Percentiles rank a stretch among this genome's conserved stretches.
These are phyloP conservation scores for Dipodomys merriami DNA, from an alignment of 2,113 vertebrate species.

Conservation along the genomic window DNA sequence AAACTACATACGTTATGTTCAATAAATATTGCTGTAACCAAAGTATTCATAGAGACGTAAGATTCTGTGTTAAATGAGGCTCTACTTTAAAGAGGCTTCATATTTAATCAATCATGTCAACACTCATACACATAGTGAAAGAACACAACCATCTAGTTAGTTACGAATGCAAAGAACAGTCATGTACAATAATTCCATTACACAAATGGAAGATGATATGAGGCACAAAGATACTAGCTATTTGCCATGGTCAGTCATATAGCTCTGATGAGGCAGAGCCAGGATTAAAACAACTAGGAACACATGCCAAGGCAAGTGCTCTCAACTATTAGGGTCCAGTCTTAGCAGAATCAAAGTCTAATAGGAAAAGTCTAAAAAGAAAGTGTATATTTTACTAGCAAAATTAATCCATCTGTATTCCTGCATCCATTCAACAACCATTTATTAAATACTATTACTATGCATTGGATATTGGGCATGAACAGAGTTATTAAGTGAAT, in stretches of 20 bases:
- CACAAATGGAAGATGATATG: neutral
- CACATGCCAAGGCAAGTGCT: neutral
- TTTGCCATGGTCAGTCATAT: neutral
- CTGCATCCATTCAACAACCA: neutral
- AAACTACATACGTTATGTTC: neutral
- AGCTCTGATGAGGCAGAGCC: neutral
- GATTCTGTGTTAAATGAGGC: conserved; percentile 2
- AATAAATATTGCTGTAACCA: neutral
- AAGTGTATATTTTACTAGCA: neutral
- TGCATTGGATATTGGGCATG: neutral
- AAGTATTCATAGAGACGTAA: neutral
- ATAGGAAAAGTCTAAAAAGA: neutral
- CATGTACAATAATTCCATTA: neutral
- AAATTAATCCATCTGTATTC: neutral
- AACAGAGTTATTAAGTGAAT: neutral
- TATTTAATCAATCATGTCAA: neutral
- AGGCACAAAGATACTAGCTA: neutral
- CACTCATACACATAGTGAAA: neutral
- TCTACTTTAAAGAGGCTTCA: neutral
- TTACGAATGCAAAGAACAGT: neutral
- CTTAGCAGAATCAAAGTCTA: neutral
- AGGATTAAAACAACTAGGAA: neutral
- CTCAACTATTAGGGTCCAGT: neutral
- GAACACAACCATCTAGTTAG: too few species aligned
- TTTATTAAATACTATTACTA: neutral